Base-by-base conservation (phyloP, 2,797 vertebrate species). In the Chaetophractus vellerosus region DNA sequence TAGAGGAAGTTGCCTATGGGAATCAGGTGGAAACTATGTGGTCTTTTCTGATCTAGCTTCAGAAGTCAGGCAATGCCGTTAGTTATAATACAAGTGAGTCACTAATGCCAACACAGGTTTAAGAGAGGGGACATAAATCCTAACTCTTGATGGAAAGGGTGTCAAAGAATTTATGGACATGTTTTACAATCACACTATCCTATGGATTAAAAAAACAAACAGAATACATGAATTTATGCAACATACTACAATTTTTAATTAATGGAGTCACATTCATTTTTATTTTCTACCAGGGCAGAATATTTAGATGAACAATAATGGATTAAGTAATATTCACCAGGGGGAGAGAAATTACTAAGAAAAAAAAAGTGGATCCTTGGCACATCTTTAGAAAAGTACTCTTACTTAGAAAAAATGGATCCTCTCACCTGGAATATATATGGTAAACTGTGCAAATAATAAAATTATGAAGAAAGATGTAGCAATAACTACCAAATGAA, bases 191-290 rank as follows among this genome's bases (percentile, higher is more conserved):
- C 5, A n/a, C 16, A 41, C 2, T 45, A 78, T 3, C 83, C 14
- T 14, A 50, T 10, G 26, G 33, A 86, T 57, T 74, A n/a, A 88
- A 90, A 24, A 36, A 48, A 26, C 8, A 16, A 38, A 8, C n/a
- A 81, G n/a, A 28, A 69, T 11, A 26, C 36, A 14, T 33, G n/a
- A 79, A 59, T 55, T 87, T 83, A 76, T 64, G 18, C 28, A 91
- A 96, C 93, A 94, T 59, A 71, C 14, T 61, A 33, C 5, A 76
- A 28, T 72, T 91, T 33, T 64, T 71, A 81, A 90, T 80, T 75
- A 80, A 88, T 31, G 7, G 88, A 88, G 50, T 81, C 41, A 55
- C 14, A 59, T 90, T 92, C 88, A 69, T 28, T 90, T 90, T 72
- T 31, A 79, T 81, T 84, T 80, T 93, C 55, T 88, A 69, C 11